Conservation (phyloP, 1,140 invertebrate genomes). For the Bombus waltoni region DNA sequence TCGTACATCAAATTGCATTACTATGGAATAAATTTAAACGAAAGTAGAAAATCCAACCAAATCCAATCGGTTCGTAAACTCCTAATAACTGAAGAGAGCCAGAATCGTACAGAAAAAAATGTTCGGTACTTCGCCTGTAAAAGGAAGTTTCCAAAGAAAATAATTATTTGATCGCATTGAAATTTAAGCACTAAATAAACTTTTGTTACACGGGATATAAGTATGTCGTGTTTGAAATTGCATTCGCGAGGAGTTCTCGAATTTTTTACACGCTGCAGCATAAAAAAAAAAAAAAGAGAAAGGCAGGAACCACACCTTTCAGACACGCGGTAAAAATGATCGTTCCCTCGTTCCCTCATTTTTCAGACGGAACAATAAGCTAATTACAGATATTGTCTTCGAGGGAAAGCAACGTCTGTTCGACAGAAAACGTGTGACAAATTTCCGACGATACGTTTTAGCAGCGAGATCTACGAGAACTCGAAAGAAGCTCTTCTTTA, state of each 20-base stretch:
- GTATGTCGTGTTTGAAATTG: neutral
- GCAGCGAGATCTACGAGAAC: neutral
- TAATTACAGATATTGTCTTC: neutral
- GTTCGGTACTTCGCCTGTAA: neutral
- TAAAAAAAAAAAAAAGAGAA: neutral
- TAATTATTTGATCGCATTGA: neutral
- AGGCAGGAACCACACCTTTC: neutral
- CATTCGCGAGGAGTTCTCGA: neutral
- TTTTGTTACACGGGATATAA: neutral
- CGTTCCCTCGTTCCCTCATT: neutral
- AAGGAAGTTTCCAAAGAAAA: neutral
- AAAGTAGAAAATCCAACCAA: neutral
- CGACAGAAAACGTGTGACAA: conserved; percentile 10
- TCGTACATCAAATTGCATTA: too few species aligned
- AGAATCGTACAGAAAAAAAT: neutral
- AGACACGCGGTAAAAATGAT: neutral
- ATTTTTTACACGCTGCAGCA: neutral
- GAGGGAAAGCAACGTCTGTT: neutral
- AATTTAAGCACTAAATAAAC: neutral
- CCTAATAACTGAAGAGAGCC: neutral
- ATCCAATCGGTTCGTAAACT: neutral
- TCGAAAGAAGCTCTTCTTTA: conserved; percentile 10
- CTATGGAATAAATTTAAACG: too few species aligned
- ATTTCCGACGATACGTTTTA: neutral
- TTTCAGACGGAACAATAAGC: neutral